Evolutionary conservation across 1,140 invertebrate genomes (phyloP).

Genomic region (Hestina assimilis): DNA sequence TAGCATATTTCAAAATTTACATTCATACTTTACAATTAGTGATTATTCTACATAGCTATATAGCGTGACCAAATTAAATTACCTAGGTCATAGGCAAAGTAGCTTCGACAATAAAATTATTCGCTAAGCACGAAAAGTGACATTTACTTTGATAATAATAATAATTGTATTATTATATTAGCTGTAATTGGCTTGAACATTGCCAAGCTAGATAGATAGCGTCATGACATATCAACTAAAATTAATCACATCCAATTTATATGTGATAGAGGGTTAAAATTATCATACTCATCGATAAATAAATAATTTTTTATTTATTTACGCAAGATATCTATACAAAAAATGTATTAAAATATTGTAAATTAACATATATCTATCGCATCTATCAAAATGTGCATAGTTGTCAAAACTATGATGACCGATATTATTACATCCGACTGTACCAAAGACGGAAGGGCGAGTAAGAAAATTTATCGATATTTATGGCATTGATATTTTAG

Average conservation of each 20-base stretch:
- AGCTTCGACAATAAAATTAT: slow-evolving; percentile 18
- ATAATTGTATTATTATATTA: not conserved
- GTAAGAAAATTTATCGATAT: no score
- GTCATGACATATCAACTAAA: slow-evolving; percentile 16
- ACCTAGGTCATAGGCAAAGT: slow-evolving; percentile 14
- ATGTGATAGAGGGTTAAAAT: slow-evolving; percentile 18
- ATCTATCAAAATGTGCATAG: not conserved
- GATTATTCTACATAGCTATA: not conserved
- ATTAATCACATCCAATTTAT: slow-evolving; percentile 6
- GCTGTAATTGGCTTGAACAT: not conserved
- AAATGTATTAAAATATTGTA: no score
- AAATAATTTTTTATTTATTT: no score
- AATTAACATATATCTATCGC: no score
- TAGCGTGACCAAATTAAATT: slow-evolving; percentile 12
- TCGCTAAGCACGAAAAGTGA: not conserved
- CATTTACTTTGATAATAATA: not conserved
- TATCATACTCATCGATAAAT: no score
- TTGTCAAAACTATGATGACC: not conserved
- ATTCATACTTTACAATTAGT: not conserved
- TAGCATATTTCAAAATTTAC: not conserved
- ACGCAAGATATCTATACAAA: no score
- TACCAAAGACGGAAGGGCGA: not conserved
- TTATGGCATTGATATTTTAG: no score
- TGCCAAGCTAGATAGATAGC: slow-evolving; percentile 5
- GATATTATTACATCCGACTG: not conserved